Conservation (phyloP, 2,888 invertebrate genomes). For the Brassicogethes aeneus region DNA sequence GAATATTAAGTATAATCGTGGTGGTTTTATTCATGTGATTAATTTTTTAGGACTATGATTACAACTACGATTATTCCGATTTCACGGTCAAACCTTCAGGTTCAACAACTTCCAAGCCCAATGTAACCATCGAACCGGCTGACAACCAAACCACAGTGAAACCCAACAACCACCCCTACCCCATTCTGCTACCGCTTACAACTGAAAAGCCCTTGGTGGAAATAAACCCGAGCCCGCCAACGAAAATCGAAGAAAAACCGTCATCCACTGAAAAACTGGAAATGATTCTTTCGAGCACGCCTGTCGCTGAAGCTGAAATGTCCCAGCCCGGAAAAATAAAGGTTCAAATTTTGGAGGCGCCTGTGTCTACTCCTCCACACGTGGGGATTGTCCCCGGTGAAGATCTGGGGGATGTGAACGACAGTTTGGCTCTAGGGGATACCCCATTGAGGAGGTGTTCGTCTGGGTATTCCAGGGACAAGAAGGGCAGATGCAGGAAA, state of each 20-base stretch:
- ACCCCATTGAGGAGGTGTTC: constrained; percentile 29
- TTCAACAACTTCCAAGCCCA: constrained; percentile 20
- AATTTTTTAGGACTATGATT: constrained; percentile 69
- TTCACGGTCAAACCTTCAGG: constrained; percentile 55
- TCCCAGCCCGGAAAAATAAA: constrained; percentile 26
- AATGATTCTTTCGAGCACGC: not conserved
- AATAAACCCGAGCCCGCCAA: constrained; percentile 6
- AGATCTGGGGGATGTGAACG: constrained; percentile 6
- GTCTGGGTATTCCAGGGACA: constrained; percentile 33
- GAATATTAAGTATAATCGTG: too few species aligned
- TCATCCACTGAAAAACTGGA: constrained; percentile 1
- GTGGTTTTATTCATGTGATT: too few species aligned
- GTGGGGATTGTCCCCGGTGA: constrained; percentile 11
- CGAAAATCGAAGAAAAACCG: constrained; percentile 7
- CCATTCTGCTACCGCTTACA: constrained; percentile 6
- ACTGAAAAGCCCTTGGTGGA: constrained; percentile 6
- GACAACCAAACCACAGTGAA: constrained; percentile 10
- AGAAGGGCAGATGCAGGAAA: constrained; percentile 36
- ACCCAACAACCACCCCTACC: constrained; percentile 8
- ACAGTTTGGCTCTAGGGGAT: constrained; percentile 23
- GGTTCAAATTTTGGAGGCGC: constrained; percentile 25
- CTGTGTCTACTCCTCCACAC: constrained; percentile 10
- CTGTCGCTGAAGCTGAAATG: constrained; percentile 7
- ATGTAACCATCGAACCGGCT: constrained; percentile 5
- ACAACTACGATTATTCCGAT: constrained; percentile 63